Evolutionary conservation across 2,797 vertebrate genomes (phyloP).

Genomic region (Psittacula derbiana): DNA sequence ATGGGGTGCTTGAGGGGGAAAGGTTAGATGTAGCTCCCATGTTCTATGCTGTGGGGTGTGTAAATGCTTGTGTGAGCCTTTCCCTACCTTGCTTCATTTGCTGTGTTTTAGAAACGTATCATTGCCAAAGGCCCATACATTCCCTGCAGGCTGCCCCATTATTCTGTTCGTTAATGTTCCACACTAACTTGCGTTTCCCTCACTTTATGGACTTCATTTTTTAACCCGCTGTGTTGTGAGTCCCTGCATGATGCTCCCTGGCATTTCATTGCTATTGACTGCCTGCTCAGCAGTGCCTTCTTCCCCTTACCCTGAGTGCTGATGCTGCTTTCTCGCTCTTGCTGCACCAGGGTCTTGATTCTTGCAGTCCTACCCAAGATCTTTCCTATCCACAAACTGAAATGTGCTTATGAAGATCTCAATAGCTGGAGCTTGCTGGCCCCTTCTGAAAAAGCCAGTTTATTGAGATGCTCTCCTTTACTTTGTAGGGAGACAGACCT

Average conservation of each 20-base stretch:
- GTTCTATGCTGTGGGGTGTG: neutral
- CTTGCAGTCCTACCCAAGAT: neutral
- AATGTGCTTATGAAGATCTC: neutral
- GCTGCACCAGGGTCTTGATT: neutral
- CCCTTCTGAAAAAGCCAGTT: neutral
- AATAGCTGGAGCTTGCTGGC: neutral
- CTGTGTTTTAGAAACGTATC: neutral
- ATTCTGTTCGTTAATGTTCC: neutral
- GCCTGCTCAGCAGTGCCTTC: neutral
- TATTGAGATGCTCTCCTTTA: neutral
- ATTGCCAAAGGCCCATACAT: neutral
- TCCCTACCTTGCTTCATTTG: neutral
- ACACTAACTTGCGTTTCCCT: neutral
- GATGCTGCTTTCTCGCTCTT: neutral
- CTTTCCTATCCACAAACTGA: neutral
- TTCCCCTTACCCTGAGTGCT: neutral
- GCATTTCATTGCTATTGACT: neutral
- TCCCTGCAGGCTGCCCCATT: neutral
- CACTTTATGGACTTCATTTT: neutral
- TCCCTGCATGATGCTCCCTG: neutral
- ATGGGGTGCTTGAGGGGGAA: neutral
- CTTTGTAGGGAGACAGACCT: neutral
- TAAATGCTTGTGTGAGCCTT: neutral
- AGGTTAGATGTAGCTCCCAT: neutral
- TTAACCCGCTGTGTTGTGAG: rapidly evolving